phyloP scores from a whole-genome alignment of 2,797 vertebrate genomes.

The Pogonophryne albipinna region DNA sequence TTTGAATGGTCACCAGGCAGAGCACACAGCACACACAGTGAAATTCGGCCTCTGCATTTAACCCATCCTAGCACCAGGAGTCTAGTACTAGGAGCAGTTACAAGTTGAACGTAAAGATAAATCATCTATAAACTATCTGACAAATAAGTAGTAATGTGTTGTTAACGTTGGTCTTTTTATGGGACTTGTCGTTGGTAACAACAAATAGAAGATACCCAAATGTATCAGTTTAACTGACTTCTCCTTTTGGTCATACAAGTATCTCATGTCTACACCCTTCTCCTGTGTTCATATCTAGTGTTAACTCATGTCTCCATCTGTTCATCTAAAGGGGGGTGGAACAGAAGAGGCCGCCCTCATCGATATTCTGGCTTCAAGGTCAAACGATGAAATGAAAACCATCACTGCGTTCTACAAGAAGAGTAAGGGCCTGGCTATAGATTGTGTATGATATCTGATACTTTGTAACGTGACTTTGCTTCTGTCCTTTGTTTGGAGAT shows the following conservation, averaged over 20 bases:
- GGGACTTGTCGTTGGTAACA: background rate
- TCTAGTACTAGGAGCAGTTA: no score
- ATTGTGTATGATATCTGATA: constrained; percentile 58
- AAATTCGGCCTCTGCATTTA: no score
- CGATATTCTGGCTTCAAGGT: constrained; percentile 94
- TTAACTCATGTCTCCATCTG: background rate
- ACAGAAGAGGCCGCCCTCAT: constrained; percentile 96
- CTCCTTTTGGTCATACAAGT: background rate
- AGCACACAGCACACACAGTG: no score
- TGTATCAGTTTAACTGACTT: background rate
- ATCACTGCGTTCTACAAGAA: constrained; percentile 87
- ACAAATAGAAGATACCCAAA: background rate
- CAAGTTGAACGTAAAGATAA: no score
- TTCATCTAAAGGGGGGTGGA: constrained; percentile 89
- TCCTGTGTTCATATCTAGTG: background rate
- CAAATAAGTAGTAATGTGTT: no score
- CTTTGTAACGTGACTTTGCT: constrained; percentile 29
- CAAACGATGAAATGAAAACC: constrained; percentile 83
- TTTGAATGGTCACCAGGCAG: no score
- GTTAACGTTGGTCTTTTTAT: background rate
- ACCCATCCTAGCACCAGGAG: no score
- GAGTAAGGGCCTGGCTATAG: constrained; percentile 73
- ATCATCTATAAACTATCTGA: no score
- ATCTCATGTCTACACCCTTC: background rate
- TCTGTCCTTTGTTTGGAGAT: constrained; percentile 35